These are phyloP conservation scores for Gallinago paraguaiae DNA, from an alignment of 2,113 vertebrate genomes.

Conservation along the genomic window DNA sequence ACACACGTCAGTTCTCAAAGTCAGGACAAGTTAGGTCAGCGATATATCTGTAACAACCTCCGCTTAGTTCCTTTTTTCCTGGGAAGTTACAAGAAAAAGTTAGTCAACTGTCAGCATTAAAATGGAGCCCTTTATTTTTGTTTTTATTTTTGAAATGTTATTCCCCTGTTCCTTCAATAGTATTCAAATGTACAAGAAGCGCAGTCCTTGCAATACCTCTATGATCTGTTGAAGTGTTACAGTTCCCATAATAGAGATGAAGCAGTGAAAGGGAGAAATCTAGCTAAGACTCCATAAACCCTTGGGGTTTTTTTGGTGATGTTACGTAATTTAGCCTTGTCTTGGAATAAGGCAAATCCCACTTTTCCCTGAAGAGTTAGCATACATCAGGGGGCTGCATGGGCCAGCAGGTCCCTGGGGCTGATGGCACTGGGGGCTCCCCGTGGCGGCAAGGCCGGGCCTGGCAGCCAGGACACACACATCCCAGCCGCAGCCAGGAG, in stretches of 20 bases:
- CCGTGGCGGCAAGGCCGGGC: rapidly evolving
- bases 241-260: not conserved
- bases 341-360: not conserved
- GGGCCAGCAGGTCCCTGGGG: not conserved
- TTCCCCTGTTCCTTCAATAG: not conserved
- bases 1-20: not conserved
- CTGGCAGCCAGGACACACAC: too few relatives aligned
- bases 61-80: not conserved
- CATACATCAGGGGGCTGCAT: too few relatives aligned
- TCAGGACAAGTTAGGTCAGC: not conserved
- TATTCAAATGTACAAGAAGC: not conserved
- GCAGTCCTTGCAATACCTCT: not conserved
- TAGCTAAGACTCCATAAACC: not conserved
- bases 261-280: not conserved
- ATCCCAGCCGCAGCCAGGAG: not conserved
- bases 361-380: not conserved
- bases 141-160: not conserved
- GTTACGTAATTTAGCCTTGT: not conserved
- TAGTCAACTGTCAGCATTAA: not conserved
- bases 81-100: not conserved
- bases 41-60: not conserved
- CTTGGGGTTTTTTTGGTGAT: not conserved
- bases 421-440: too few relatives aligned
- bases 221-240: not conserved
- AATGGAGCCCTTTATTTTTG: not conserved